Base-by-base conservation (phyloP, 1,140 invertebrate species). In the Camponotus floridanus region DNA sequence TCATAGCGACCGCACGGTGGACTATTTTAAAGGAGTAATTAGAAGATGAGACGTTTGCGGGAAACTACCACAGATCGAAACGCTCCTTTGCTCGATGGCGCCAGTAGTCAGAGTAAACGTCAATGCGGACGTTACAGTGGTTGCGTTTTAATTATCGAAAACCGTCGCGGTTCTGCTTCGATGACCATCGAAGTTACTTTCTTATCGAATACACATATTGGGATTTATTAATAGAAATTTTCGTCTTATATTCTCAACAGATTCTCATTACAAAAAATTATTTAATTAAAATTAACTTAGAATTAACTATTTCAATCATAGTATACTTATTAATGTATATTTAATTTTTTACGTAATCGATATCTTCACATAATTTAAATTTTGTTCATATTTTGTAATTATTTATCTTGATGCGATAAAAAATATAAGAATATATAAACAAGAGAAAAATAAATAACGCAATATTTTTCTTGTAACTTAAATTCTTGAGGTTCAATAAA, bases 61-160 rank as follows among this genome's bases (percentile, higher is more conserved):
- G 68, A 36, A 73, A 74, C n/a, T 74, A 39, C 31, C 48, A 51
- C 48, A 6, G 68, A 74, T 83, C 68, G 68, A 73, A 83, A 39
- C 8, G 13, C 26, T 74, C 55, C 39, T 74, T 83, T 83, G 55
- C 26, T 5, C 67, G 42, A 36, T 68, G 33, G 48, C 33, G 51
- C 4, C 39, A 61, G 68, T 74, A 61, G 45, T 74, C 26, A 18
- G 13, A 73, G 79, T 4, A 73, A 74, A 74, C 36, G 68, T 83
- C 79, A 83, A 83, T 83, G 79, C 68, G 39, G 79, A 83, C 68
- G 68, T 83, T 74, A 74, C 67, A 83, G 79, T 83, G 79, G 79
- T 83, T 83, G 68, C 68, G 55, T 83, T 83, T 83, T 73, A 83
- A 83, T 83, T 83, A 83, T 83, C 68, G 68, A 61, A 2, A 55